Evolutionary conservation across 2,797 vertebrate genomes (phyloP), one percentile per base, ranked within the genome.

Genomic region (Enteromius treurensis): DNA sequence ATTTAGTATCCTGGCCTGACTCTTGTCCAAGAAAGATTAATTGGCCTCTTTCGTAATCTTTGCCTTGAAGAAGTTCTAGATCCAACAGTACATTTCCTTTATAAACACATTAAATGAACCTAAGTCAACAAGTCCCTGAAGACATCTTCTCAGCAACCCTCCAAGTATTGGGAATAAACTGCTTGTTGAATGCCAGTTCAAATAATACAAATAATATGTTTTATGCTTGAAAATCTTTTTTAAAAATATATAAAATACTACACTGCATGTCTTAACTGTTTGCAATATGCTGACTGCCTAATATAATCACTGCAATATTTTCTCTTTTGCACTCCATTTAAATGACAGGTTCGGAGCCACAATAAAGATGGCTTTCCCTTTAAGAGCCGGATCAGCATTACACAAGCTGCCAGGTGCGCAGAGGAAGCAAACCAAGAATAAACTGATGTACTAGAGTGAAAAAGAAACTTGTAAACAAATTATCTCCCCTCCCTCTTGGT

Each of bases 311-410:
- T n/a, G 1, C 4, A 34, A 14, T 80, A 26, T 29, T 70, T 58
- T 55, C n/a, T 42, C 51, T 32, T 70, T 42, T 58, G 51, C 4
- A 14, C 4, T 13, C n/a, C 13, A 6, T 19, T 78, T 42, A 58
- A 42, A 68, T 19, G 73, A 13, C 19, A 55, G 17, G 17, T 58
- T 55, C 9, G 5, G 19, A 45, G 9, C 53, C 37, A 47, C 14
- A 6, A 40, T 58, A 70, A 55, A 53, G 19, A 60, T 23, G 74
- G 3, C 79, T 42, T 85, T 77, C 49, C 70, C 86, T 89, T 88
- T 89, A 87, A 89, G 85, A 84, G 58, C 26, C 60, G 45, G 49
- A 76, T 86, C 64, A 79, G 79, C 80, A 78, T 89, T 89, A 86
- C 85, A 81, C 83, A 88, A 87, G 83, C 79, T 69, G 81, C 79